Evolutionary conservation across 2,888 invertebrate genomes (phyloP).

Genomic region (Xanthia icteritia): DNA sequence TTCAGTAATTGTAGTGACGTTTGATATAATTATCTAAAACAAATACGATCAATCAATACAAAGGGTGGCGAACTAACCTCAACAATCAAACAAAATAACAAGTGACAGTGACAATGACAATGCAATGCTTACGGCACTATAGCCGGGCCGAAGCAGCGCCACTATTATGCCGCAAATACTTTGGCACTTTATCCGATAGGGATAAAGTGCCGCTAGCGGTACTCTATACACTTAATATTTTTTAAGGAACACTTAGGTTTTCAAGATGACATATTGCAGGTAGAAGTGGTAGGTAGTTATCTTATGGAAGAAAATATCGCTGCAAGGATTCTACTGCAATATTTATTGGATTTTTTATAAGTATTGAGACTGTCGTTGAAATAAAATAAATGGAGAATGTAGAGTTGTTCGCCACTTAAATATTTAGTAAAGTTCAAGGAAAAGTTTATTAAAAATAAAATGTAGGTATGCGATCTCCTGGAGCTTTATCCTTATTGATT

Average conservation of each 20-base stretch:
- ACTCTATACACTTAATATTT: no score
- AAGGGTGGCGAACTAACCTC: no score
- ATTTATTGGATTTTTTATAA: conserved; percentile 10
- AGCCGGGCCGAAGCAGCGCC: no score
- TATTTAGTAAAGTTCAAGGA: conserved; percentile 25
- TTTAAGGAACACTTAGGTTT: neutral
- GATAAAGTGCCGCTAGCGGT: no score
- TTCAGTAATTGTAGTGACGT: no score
- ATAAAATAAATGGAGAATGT: conserved; percentile 35
- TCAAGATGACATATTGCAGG: neutral
- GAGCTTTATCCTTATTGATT: conserved; percentile 21
- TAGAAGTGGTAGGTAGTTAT: neutral
- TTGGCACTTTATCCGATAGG: no score
- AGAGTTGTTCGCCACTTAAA: neutral
- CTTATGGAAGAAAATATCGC: conserved; percentile 8
- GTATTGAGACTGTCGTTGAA: conserved; percentile 1
- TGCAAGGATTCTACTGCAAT: neutral
- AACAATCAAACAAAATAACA: no score
- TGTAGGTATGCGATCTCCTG: neutral
- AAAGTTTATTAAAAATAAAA: conserved; percentile 10
- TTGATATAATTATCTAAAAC: no score
- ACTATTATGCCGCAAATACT: no score
- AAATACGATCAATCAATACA: no score
- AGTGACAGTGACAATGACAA: no score
- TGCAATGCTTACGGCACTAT: no score